These are phyloP conservation scores for Peucedramus taeniatus DNA, from an alignment of 2,113 vertebrate species.

Conservation along the genomic window DNA sequence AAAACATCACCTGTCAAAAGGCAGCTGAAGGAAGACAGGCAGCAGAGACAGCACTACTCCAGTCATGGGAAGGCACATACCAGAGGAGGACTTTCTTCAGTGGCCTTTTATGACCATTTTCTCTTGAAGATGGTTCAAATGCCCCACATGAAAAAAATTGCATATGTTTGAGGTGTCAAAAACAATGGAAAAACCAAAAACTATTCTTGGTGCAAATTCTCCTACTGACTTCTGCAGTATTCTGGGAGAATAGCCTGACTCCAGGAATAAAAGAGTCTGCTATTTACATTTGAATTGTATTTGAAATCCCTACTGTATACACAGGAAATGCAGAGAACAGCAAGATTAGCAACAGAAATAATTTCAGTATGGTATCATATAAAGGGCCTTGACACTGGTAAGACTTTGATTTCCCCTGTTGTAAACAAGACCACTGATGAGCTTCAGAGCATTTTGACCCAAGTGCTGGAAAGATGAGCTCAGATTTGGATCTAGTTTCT, in stretches of 20 bases:
- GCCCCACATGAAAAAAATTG: background rate
- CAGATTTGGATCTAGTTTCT: background rate
- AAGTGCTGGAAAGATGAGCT: background rate
- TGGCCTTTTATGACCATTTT: background rate
- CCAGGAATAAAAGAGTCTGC: background rate
- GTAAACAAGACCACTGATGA: background rate
- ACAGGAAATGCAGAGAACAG: background rate
- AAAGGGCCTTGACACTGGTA: background rate
- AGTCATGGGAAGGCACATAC: background rate
- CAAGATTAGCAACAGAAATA: background rate
- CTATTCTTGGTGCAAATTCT: background rate
- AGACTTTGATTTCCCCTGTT: background rate
- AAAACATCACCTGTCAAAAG: background rate
- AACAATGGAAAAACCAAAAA: background rate
- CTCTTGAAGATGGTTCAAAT: background rate
- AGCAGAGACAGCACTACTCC: background rate
- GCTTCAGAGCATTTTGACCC: background rate
- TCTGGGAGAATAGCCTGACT: background rate
- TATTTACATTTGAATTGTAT: background rate
- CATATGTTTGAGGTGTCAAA: background rate
- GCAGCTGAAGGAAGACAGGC: background rate
- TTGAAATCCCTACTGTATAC: background rate
- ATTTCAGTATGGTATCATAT: background rate
- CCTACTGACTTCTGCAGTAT: background rate
- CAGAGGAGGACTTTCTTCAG: background rate